These are phyloP conservation scores for Myzus persicae DNA, from an alignment of 1,140 invertebrate species.

Conservation along the genomic window DNA sequence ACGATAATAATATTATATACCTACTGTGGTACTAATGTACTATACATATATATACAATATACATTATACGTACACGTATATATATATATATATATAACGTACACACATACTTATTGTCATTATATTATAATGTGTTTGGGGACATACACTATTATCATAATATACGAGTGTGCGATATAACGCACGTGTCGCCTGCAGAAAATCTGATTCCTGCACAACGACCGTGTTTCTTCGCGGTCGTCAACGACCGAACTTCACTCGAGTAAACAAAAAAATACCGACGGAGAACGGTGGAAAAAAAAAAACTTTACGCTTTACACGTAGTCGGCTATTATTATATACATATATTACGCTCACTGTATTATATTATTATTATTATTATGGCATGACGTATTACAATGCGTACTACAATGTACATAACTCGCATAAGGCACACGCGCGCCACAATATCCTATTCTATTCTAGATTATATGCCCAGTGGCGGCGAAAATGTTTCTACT, in stretches of 20 bases:
- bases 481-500: no score
- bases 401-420: no score
- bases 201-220: neutral
- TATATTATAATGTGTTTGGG: neutral
- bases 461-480: no score
- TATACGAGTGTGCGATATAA: neutral
- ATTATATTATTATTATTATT: neutral
- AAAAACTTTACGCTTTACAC: neutral
- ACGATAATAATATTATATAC: neutral
- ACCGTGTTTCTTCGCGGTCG: no score
- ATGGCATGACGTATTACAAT: neutral
- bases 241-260: no score
- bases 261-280: no score
- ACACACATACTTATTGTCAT: neutral
- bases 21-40: neutral
- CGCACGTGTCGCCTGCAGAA: neutral
- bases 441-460: neutral
- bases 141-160: neutral
- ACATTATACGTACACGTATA: no score
- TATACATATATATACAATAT: neutral
- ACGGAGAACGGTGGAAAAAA: neutral
- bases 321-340: no score
- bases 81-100: neutral
- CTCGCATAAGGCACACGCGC: neutral
- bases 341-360: no score